Base-by-base conservation (phyloP, 2,888 invertebrate genomes). In the Andrena trimmerana region DNA sequence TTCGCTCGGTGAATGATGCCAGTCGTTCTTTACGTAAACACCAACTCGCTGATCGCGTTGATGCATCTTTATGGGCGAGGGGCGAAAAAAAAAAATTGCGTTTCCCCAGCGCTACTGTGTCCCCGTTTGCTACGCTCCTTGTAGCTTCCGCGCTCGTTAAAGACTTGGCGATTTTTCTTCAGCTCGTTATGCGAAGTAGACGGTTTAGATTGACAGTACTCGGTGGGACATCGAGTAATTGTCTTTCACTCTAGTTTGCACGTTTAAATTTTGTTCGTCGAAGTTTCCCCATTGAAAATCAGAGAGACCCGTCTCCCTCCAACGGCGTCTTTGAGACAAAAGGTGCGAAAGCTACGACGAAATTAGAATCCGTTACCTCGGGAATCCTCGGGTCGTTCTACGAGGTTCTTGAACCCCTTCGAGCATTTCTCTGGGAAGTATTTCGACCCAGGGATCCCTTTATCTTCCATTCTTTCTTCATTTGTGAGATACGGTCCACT, bases 401-500 rank as follows among this genome's bases (percentile, higher is more conserved):
- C 63, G 48, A 52, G 81, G 71, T 85, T 50, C 60, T 77, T 69
- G 62, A 65, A 78, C 75, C 77, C 6, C 24, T n/a, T 2, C 24
- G 36, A 50, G 72, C 60, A 77, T 83, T 78, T 80, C 52, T 48
- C 16, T 27, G 42, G 50, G 36, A 74, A 67, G 63, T 67, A 65
- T 75, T 73, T 76, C 72, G n/a, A 50, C 60, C 69, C n/a, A 72
- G 65, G 72, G 65, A 73, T 71, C 68, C 77, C 52, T 66, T 84
- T 69, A 71, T 78, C 72, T 62, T 33, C 42, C 69, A 67, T 77
- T 83, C 75, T 62, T 75, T 66, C 87, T 77, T 83, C 71, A 70
- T 86, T 85, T 70, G 73, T 27, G 66, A 57, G 69, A 54, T 36
- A 76, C 81, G 67, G 57, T 72, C 77, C 78, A 67, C 31, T 79